Percentiles rank a stretch among this genome's conserved stretches.
These are phyloP conservation scores for Endotricha flammealis DNA, from an alignment of 2,888 invertebrate species.

Conservation along the genomic window DNA sequence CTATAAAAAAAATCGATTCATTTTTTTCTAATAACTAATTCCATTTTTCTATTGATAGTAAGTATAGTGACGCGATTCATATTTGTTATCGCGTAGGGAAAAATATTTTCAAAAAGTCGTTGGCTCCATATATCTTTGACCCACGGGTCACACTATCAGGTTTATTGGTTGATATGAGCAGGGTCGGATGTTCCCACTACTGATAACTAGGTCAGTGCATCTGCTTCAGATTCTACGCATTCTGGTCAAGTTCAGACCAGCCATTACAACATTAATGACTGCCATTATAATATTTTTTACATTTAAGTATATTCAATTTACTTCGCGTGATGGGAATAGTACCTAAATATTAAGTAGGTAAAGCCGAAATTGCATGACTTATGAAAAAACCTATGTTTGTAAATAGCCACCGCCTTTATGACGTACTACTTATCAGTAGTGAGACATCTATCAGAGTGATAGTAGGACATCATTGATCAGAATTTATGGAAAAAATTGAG, in stretches of 20 bases:
- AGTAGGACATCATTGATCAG: no score
- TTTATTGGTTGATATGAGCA: conserved; percentile 46
- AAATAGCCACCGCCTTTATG: no score
- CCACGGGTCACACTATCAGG: conserved; percentile 48
- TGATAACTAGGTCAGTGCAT: conserved; percentile 68
- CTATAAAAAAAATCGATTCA: conserved; percentile 7
- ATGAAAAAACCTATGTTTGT: no score
- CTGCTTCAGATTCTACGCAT: conserved; percentile 40
- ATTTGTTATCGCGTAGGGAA: conserved; percentile 44
- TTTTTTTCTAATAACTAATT: no score
- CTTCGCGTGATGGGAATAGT: no score
- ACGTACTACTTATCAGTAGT: no score
- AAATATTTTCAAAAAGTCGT: conserved; percentile 65
- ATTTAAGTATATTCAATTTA: neutral
- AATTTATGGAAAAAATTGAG: no score
- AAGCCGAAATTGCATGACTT: no score
- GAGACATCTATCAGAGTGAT: no score
- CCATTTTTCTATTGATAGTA: conserved; percentile 10
- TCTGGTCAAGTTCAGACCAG: conserved; percentile 67
- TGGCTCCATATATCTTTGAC: conserved; percentile 58
- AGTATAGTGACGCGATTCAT: conserved; percentile 34
- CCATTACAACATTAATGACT: conserved; percentile 18
- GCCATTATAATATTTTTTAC: no score
- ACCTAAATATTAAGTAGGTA: no score
- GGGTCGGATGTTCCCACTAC: conserved; percentile 51